Evolutionary conservation across 92 coral and sea anemone species (phyloP).

Genomic region (Umimayanthus chanpuru): DNA sequence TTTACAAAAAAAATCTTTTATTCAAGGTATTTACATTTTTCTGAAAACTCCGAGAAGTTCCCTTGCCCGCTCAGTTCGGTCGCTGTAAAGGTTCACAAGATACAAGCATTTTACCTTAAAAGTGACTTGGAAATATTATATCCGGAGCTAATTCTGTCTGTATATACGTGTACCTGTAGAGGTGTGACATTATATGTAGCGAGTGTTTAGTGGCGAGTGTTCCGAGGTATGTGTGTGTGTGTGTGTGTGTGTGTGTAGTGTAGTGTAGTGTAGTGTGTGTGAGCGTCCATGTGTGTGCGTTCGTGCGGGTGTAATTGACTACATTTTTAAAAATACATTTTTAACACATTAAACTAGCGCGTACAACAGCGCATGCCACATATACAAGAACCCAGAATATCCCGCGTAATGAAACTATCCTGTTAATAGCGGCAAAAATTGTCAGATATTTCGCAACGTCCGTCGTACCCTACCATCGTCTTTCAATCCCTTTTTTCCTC

Average conservation of each 20-base stretch:
- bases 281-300: not conserved
- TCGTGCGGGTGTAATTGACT: not conserved
- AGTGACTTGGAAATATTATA: too few relatives aligned
- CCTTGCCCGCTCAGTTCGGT: not conserved
- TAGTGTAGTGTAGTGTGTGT: not conserved
- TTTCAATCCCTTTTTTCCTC: not conserved
- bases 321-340: not conserved
- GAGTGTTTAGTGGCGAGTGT: not conserved
- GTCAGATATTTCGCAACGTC: not conserved
- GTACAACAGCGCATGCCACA: not conserved
- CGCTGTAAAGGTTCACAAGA: not conserved
- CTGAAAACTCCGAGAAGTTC: not conserved
- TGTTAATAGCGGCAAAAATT: not conserved
- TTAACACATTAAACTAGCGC: not conserved
- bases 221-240: not conserved
- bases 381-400: not conserved
- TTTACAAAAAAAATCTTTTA: conserved; percentile 18
- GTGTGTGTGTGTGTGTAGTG: not conserved
- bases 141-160: not conserved
- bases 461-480: not conserved
- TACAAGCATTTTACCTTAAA: not conserved
- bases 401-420: not conserved
- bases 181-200: not conserved
- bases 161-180: not conserved
- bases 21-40: conserved; percentile 21